These are phyloP conservation scores for Coluber constrictor DNA, from an alignment of 2,797 vertebrate genomes.

Conservation along the genomic window DNA sequence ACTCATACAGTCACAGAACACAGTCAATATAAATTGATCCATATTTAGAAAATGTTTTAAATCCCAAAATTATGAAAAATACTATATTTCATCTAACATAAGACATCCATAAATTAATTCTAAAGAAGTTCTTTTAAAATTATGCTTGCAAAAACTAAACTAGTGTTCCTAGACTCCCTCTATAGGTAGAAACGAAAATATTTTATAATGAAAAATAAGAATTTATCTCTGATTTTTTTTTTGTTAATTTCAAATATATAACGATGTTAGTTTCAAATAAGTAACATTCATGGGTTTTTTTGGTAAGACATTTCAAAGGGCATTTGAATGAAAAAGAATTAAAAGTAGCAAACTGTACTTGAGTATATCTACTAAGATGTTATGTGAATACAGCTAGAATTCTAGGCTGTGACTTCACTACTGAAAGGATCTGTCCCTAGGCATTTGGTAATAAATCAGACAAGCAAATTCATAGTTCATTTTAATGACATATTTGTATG, in stretches of 20 bases:
- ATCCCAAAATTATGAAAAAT: neutral
- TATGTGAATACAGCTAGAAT: rapidly evolving
- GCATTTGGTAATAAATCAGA: slow-evolving; percentile 32
- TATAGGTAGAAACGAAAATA: slow-evolving; percentile 61
- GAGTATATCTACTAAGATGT: neutral
- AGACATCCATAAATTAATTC: neutral
- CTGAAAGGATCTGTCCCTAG: neutral
- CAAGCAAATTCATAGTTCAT: slow-evolving; percentile 28
- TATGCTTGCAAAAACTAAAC: slow-evolving; percentile 1
- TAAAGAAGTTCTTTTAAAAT: neutral
- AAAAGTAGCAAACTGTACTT: neutral
- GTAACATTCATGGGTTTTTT: neutral
- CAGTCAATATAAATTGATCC: neutral
- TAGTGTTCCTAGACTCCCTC: slow-evolving; percentile 65
- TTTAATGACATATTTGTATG: slow-evolving; percentile 26
- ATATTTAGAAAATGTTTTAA: neutral
- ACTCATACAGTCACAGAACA: neutral
- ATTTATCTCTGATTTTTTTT: neutral
- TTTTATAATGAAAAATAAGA: neutral
- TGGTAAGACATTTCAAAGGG: neutral
- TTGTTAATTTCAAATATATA: neutral
- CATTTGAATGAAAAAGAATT: neutral
- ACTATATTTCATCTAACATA: neutral
- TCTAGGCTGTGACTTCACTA: neutral
- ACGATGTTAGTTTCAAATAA: neutral